Evolutionary conservation across 2,113 vertebrate species (phyloP), one percentile per base, ranked within the genome.

Genomic region (Chaenocephalus aceratus): DNA sequence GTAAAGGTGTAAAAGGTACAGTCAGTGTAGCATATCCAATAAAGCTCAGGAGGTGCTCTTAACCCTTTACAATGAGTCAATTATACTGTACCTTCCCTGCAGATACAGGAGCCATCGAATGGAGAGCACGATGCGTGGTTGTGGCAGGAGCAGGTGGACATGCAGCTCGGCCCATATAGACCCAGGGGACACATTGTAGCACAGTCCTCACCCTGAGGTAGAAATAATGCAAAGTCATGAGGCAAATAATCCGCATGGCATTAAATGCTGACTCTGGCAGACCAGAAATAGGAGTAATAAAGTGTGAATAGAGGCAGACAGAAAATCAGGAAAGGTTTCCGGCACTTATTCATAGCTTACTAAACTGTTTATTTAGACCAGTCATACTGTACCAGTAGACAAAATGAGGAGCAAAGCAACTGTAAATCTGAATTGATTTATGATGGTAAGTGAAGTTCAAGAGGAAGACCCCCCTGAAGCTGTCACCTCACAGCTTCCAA

Each of bases 121-220:
- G 97, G 96, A 74, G 96, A 98, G 88, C 98, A 99, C 12, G 92
- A 78, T 1, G 95, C 97, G 0, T 95, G 93, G 2, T 99, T 97
- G 83, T 92, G 92, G 92, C 98, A 99, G 89, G 93, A 94, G 75
- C 98, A 99, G n/a, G 95, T 78, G 0, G 94, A 97, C 0, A 96
- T 96, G 90, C 98, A 99, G 81, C 96, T 97, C 75, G 94, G 88
- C 15, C 98, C 98, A 0, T 96, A 97, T 65, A 97, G 96, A 64
- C 97, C 97, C 4, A 93, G 80, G 4, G 94, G 89, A 89, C 98
- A 99, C 52, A 92, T 88, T 10, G 94, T 64, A 1, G 96, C 94
- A 72, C 98, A 99, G 91, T 97, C 95, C 36, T 97, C 96, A 26
- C 97, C 97, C 98, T 87, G 75, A 61, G 75, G 83, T 10, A 74